Evolutionary conservation across 1,140 invertebrate species (phyloP).

Genomic region (Penaeus japonicus): DNA sequence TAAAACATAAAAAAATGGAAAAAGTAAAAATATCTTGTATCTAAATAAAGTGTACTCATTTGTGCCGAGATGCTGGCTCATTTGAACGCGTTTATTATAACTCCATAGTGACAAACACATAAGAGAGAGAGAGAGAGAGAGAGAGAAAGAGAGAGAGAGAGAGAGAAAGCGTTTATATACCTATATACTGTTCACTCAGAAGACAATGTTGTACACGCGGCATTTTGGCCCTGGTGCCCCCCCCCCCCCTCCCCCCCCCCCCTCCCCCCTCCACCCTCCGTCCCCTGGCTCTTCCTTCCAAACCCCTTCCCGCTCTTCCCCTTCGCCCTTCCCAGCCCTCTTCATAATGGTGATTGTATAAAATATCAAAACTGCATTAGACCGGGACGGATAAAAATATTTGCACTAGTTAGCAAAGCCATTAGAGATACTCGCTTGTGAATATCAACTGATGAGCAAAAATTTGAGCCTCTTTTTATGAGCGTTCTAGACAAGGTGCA

Average conservation of each 20-base stretch:
- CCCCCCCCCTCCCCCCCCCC: background rate
- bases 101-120: background rate
- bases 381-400: slow-evolving; percentile 52
- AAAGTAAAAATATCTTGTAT: too few species aligned
- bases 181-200: background rate
- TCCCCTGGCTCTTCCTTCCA: background rate
- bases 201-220: background rate
- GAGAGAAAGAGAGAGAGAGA: background rate
- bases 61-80: too few species aligned
- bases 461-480: slow-evolving; percentile 35
- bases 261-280: background rate
- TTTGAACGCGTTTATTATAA: too few species aligned
- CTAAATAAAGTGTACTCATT: too few species aligned
- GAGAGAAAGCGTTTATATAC: background rate
- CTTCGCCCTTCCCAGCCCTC: background rate
- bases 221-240: background rate
- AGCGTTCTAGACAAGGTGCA: slow-evolving; percentile 44
- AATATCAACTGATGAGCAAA: slow-evolving; percentile 56
- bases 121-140: too few species aligned
- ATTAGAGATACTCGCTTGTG: slow-evolving; percentile 53
- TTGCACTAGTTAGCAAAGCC: slow-evolving; percentile 55
- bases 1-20: background rate
- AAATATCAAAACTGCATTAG: slow-evolving; percentile 56
- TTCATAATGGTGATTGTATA: slow-evolving; percentile 53
- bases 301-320: background rate